Evolutionary conservation across 2,888 invertebrate species (phyloP).

Genomic region (Tiliacea citrago): DNA sequence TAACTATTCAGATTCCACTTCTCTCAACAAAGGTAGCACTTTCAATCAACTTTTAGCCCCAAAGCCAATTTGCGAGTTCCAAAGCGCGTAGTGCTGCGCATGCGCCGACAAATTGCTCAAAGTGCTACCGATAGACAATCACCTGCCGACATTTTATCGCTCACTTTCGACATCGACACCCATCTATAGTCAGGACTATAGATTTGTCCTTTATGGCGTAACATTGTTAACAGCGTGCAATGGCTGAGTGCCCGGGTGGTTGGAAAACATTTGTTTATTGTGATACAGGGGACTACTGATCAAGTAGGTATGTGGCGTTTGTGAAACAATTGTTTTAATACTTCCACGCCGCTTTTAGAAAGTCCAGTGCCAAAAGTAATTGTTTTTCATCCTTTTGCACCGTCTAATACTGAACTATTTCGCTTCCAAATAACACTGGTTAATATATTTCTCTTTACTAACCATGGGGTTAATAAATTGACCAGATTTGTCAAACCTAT

Average conservation of each 20-base stretch:
- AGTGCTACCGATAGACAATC: slow-evolving; percentile 71
- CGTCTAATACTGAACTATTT: neutral
- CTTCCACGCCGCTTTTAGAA: neutral
- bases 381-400: neutral
- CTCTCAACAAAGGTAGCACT: slow-evolving; percentile 39
- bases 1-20: slow-evolving; percentile 31
- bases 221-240: slow-evolving; percentile 36
- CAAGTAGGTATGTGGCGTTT: neutral
- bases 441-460: neutral
- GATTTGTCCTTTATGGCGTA: slow-evolving; percentile 20
- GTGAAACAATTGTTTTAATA: too few species aligned
- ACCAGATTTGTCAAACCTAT: too few species aligned
- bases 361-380: neutral
- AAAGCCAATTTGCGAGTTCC: slow-evolving; percentile 50
- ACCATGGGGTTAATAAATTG: neutral
- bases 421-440: neutral
- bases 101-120: slow-evolving; percentile 74
- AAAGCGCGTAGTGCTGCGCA: slow-evolving; percentile 46
- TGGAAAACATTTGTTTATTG: slow-evolving; percentile 22
- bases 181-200: slow-evolving; percentile 37
- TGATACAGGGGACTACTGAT: slow-evolving; percentile 7
- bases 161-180: slow-evolving; percentile 35
- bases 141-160: slow-evolving; percentile 65
- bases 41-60: slow-evolving; percentile 54
- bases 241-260: neutral